Evolutionary conservation across 1,140 invertebrate genomes (phyloP).

Genomic region (Triops longicaudatus): DNA sequence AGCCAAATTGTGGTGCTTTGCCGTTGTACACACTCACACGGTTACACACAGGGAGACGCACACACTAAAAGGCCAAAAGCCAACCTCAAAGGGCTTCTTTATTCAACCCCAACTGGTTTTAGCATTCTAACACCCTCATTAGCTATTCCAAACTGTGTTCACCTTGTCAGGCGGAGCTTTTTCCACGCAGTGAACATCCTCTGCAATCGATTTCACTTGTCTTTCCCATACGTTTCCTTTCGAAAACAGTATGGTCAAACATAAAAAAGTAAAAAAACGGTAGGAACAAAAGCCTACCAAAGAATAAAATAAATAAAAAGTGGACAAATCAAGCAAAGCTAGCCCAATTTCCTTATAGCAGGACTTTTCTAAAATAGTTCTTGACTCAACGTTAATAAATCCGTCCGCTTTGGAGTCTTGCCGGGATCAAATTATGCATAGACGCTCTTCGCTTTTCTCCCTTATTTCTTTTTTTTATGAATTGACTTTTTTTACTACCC

Average conservation of each 20-base stretch:
- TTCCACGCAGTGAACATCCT: background rate
- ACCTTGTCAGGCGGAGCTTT: background rate
- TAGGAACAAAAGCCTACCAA: no score
- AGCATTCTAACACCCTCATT: background rate
- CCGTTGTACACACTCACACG: no score
- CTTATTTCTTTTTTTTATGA: background rate
- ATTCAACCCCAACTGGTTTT: background rate
- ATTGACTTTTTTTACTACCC: no score
- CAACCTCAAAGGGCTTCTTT: background rate
- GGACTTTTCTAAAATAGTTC: background rate
- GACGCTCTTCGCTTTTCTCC: background rate
- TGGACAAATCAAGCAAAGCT: background rate
- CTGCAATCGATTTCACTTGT: background rate
- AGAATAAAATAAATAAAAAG: no score
- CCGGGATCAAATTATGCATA: background rate
- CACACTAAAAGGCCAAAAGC: background rate
- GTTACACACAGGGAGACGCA: background rate
- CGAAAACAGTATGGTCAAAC: no score
- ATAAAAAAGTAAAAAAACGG: no score
- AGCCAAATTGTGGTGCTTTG: background rate
- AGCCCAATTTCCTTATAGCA: background rate
- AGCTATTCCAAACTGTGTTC: background rate
- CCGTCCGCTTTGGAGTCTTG: background rate
- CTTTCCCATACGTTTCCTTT: background rate
- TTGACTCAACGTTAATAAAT: conserved; percentile 13